A percentile compares a stretch with the other conserved stretches of the same genome.
phyloP scores from a whole-genome alignment of 2,113 vertebrate species.

The Ammodytes dubius region DNA sequence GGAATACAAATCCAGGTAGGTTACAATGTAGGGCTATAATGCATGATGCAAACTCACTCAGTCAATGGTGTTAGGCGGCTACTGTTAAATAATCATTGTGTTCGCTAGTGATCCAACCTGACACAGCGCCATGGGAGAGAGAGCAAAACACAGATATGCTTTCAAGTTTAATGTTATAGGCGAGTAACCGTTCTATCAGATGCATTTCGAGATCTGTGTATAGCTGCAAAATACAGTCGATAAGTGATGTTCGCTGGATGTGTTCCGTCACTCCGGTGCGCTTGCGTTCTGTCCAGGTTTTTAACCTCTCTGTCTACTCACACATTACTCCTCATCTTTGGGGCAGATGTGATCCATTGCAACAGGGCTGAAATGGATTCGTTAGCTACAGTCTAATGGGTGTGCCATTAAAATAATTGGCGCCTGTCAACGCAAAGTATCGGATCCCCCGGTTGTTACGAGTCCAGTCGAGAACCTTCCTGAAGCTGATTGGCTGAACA shows the following conservation, averaged over 20 bases:
- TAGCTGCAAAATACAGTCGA: constrained; percentile 15
- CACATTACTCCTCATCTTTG: constrained; percentile 6
- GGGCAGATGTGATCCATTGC: constrained; percentile 50
- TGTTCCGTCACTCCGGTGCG: constrained; percentile 34
- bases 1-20: constrained; percentile 81
- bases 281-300: not conserved
- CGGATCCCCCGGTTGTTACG: constrained; percentile 32
- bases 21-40: not conserved
- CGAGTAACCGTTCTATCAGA: not conserved
- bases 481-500: constrained; percentile 55
- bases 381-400: constrained; percentile 67
- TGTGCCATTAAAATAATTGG: constrained; percentile 65
- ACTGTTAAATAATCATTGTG: not conserved
- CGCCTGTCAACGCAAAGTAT: constrained; percentile 42
- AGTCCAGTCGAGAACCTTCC: not conserved
- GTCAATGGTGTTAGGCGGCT: too few relatives aligned
- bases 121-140: not conserved
- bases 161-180: not conserved
- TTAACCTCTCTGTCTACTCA: constrained; percentile 13
- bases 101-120: constrained; percentile 22
- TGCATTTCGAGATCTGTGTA: constrained; percentile 9
- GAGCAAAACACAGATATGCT: not conserved
- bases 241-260: constrained; percentile 18
- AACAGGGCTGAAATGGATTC: constrained; percentile 53
- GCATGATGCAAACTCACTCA: constrained; percentile 48